Base-by-base conservation (phyloP, 2,888 invertebrate species). In the Julus scanicus region DNA sequence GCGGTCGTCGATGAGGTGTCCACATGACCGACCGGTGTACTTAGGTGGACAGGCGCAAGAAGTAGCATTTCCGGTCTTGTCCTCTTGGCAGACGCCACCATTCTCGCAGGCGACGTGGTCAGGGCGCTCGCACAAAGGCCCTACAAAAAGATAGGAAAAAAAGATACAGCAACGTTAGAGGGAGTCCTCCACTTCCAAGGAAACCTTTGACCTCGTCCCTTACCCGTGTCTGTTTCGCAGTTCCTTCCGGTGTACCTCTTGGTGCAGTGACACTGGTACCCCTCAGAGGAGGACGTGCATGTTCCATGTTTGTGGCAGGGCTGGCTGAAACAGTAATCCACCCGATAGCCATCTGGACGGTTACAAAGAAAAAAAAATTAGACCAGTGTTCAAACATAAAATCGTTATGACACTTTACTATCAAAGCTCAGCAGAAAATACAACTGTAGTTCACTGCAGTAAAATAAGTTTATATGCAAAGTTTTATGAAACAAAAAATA, bases 41-140 rank as follows among this genome's bases (percentile, higher is more conserved):
- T 97, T 97, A 57, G 94, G 94, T 89, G 93, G 92, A 91, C 97
- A 98, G 63, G 92, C 92, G 87, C 89, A 89, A 83, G 88, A 71
- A 20, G 90, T 90, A 29, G 63, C 57, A 83, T 90, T 90, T 20
- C 90, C 90, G 3, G 86, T 88, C 49, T 89, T 71, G 87, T 90
- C 90, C 87, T 90, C 90, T 88, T 90, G 89, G 83, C 90, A 90
- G 20, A 89, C 83, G 11, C 90, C 90, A 20, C 90, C 90, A 89
- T 90, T 90, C 83, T 88, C 87, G 84, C 90, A 90, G 11, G 86
- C 88, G 48, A 88, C 89, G 39, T 84, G 88, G 84, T 90, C 89
- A 17, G 88, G 86, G 37, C 89, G 89, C 15, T 83, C 84, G 87
- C 91, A 91, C 40, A 91, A 89, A 13, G 90, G 90, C 84, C 91